Evolutionary conservation across 2,797 vertebrate species (phyloP).

Genomic region (Valencia hispanica): DNA sequence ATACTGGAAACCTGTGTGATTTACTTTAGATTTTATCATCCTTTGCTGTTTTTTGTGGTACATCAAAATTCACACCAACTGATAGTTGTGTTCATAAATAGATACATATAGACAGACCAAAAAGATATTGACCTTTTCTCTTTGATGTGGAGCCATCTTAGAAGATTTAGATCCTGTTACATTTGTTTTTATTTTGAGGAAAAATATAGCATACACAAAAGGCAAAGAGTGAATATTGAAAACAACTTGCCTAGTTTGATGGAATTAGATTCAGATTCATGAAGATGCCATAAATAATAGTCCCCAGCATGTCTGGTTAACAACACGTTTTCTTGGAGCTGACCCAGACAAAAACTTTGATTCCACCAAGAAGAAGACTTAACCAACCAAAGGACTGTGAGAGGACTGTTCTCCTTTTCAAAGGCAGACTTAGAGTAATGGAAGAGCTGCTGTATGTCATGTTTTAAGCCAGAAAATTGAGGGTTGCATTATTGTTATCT

Average conservation of each 20-base stretch:
- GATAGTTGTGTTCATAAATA: background rate
- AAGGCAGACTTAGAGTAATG: too few species aligned
- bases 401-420: too few species aligned
- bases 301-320: too few species aligned
- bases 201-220: background rate
- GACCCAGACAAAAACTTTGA: too few species aligned
- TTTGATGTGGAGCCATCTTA: background rate
- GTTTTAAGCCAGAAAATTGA: too few species aligned
- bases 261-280: background rate
- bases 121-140: background rate
- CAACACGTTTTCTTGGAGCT: too few species aligned
- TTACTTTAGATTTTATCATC: background rate
- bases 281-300: background rate
- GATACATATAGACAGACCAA: background rate
- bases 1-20: background rate
- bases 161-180: background rate
- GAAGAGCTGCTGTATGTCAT: too few species aligned
- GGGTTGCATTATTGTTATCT: too few species aligned
- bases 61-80: background rate
- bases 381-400: too few species aligned
- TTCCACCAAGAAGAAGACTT: too few species aligned
- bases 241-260: background rate
- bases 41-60: background rate
- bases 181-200: background rate
- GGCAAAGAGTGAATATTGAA: background rate